Conservation (phyloP, 1,140 invertebrate species). For the Lepidostoma basale region DNA sequence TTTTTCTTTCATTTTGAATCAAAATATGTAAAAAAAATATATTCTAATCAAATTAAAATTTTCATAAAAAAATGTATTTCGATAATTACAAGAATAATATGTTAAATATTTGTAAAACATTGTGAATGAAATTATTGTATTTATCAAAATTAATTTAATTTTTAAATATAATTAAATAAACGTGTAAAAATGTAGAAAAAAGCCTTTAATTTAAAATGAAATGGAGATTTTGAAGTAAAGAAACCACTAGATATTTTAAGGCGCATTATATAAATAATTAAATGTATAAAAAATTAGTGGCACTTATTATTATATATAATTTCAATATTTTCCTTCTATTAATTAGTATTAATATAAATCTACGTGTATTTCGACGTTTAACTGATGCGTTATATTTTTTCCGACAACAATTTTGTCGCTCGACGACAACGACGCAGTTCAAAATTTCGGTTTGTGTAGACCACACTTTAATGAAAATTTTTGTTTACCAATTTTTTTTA, state of each 20-base stretch:
- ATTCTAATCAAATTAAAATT: background rate
- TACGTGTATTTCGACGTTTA: too few relatives aligned
- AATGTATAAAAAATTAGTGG: too few relatives aligned
- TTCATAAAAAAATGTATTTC: background rate
- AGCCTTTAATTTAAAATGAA: slow-evolving; percentile 19
- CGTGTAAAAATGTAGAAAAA: slow-evolving; percentile 7
- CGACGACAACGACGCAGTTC: too few relatives aligned
- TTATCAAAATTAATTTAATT: too few relatives aligned
- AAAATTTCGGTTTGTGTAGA: too few relatives aligned
- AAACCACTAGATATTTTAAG: background rate
- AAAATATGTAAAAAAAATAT: background rate
- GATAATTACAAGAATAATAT: background rate
- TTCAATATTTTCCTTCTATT: too few relatives aligned
- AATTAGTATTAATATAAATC: too few relatives aligned
- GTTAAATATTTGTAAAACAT: background rate
- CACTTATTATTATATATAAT: too few relatives aligned
- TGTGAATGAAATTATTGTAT: background rate
- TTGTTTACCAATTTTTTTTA: too few relatives aligned
- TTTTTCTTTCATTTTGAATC: background rate
- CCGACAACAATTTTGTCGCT: too few relatives aligned
- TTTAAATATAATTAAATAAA: slow-evolving; percentile 1
- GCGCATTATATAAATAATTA: background rate
- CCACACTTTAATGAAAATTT: too few relatives aligned
- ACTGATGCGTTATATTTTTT: too few relatives aligned
- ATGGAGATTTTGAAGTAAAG: slow-evolving; percentile 17